phyloP scores from a whole-genome alignment of 2,797 vertebrate species.

The Epinephelus coioides region DNA sequence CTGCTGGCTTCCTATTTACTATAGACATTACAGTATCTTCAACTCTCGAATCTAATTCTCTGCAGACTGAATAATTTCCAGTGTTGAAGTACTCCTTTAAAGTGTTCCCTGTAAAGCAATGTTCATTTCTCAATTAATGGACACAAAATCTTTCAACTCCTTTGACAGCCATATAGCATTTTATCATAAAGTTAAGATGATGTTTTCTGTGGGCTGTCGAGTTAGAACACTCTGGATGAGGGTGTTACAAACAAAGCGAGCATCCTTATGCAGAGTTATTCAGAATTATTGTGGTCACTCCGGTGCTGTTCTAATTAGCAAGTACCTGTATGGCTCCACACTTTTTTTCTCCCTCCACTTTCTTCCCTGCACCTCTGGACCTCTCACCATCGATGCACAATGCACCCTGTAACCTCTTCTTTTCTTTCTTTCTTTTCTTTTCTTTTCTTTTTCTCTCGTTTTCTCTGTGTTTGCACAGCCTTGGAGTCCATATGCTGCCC shows the following conservation, averaged over 20 bases:
- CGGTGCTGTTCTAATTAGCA: conserved; percentile 41
- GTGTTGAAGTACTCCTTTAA: background rate
- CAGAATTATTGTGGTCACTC: conserved; percentile 7
- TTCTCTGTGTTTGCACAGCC: conserved; percentile 31
- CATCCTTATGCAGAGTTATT: conserved; percentile 13
- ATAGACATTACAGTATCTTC: too few species aligned
- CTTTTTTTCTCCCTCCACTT: background rate
- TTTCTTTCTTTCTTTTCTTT: background rate
- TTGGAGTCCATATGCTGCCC: conserved; percentile 28
- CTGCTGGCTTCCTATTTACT: too few species aligned
- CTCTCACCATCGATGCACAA: conserved; percentile 7
- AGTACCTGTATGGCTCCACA: conserved; percentile 17
- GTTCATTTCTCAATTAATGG: background rate
- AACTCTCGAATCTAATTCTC: too few species aligned
- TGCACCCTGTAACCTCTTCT: conserved; percentile 19
- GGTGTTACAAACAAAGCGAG: conserved; percentile 24
- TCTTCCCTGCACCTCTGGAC: conserved; percentile 14
- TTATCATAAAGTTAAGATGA: background rate
- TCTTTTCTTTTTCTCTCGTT: conserved; percentile 4
- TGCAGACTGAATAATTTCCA: too few species aligned
- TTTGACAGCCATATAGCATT: background rate
- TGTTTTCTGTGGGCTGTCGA: background rate
- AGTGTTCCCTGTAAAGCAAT: background rate
- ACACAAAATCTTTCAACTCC: background rate
- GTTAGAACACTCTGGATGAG: background rate